phyloP scores from a whole-genome alignment of 2,113 vertebrate species.

The Anthoscopus minutus region DNA sequence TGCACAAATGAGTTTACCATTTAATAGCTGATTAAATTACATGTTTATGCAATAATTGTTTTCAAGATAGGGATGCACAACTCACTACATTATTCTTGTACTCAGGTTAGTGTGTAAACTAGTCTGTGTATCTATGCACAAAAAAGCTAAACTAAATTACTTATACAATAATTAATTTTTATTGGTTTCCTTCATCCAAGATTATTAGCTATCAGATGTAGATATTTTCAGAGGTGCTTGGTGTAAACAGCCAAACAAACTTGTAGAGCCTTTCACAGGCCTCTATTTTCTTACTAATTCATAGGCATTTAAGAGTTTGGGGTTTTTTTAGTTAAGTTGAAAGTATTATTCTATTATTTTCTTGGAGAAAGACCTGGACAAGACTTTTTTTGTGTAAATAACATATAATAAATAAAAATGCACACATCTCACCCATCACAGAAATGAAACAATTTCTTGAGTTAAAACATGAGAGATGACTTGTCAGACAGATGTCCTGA shows the following conservation, averaged over 20 bases:
- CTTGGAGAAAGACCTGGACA: neutral
- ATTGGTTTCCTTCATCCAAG: neutral
- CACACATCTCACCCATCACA: neutral
- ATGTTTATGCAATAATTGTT: neutral
- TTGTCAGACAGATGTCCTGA: neutral
- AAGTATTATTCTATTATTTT: neutral
- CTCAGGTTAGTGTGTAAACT: neutral
- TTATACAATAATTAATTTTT: neutral
- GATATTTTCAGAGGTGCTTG: neutral
- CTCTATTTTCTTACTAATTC: neutral
- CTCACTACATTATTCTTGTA: neutral
- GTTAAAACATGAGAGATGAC: neutral
- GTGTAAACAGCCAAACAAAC: neutral
- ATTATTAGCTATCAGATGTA: neutral
- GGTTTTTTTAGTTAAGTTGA: neutral
- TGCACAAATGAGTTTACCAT: slow-evolving; percentile 14
- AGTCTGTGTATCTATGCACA: neutral
- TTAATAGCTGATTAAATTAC: slow-evolving; percentile 12
- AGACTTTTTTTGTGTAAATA: neutral
- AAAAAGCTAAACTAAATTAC: neutral
- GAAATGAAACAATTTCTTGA: neutral
- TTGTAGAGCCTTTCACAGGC: neutral
- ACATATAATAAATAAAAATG: neutral
- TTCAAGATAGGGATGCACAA: neutral
- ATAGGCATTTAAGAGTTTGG: neutral